A percentile compares a stretch with the other conserved stretches of the same genome.
phyloP scores from a whole-genome alignment of 2,113 vertebrate genomes.

The Ia io region DNA sequence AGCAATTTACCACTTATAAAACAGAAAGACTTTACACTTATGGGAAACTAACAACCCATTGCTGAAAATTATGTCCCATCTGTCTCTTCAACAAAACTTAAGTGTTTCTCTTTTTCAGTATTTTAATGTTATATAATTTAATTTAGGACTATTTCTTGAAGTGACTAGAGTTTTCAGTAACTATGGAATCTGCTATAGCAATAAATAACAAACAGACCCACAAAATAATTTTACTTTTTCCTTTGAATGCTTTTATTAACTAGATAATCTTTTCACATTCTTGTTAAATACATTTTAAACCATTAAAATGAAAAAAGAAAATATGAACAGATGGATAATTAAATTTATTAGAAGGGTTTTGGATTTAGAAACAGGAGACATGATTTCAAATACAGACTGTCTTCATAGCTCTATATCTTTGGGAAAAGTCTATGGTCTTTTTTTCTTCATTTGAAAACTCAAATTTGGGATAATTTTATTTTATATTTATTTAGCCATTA shows the following conservation, averaged over 20 bases:
- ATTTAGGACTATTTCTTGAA: not conserved
- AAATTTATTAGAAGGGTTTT: not conserved
- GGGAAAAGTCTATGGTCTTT: not conserved
- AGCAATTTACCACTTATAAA: constrained; percentile 13
- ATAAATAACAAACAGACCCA: not conserved
- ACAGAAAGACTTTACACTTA: constrained; percentile 25
- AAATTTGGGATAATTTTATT: not conserved
- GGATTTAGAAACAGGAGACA: not conserved
- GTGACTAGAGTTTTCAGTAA: not conserved
- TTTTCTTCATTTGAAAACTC: not conserved
- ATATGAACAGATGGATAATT: not conserved
- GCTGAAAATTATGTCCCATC: constrained; percentile 48
- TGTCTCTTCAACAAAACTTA: constrained; percentile 55
- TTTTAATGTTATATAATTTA: not conserved
- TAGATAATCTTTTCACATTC: not conserved
- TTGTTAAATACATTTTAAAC: not conserved
- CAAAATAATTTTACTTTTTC: not conserved
- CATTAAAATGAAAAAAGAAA: not conserved
- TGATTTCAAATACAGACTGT: not conserved
- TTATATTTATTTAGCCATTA: not conserved
- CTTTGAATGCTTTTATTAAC: not conserved
- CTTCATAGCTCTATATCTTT: not conserved
- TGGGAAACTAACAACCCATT: not conserved
- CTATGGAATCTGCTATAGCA: not conserved
- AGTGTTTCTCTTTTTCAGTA: not conserved